These are phyloP conservation scores for Meiosimyza platycephala DNA, from an alignment of 2,888 invertebrate species.

Conservation along the genomic window DNA sequence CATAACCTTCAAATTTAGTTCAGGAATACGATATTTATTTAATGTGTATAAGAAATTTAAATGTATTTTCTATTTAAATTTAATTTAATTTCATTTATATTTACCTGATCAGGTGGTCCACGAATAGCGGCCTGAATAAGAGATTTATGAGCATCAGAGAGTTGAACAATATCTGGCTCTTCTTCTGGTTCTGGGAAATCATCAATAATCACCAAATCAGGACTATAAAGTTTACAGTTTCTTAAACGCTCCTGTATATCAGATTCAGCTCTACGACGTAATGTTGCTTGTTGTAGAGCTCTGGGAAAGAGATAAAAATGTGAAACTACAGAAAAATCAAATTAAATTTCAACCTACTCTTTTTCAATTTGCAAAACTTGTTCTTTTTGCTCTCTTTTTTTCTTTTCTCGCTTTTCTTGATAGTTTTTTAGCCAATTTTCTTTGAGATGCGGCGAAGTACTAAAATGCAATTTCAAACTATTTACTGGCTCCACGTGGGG, in stretches of 20 bases:
- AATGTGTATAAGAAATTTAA: too few relatives aligned
- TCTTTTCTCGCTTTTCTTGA: conserved; percentile 67
- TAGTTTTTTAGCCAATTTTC: conserved; percentile 71
- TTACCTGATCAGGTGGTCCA: conserved; percentile 72
- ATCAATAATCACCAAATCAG: conserved; percentile 68
- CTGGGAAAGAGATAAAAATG: conserved; percentile 42
- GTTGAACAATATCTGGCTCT: conserved; percentile 70
- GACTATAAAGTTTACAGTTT: conserved; percentile 55
- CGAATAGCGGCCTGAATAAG: conserved; percentile 72
- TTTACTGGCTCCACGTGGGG: conserved; percentile 68
- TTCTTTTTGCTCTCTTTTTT: conserved; percentile 65
- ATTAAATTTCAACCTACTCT: conserved; percentile 60
- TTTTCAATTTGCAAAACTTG: conserved; percentile 69
- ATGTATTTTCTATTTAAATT: too few relatives aligned
- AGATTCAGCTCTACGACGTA: conserved; percentile 68
- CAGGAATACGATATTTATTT: too few relatives aligned
- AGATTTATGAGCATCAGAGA: conserved; percentile 76
- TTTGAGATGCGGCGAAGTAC: conserved; percentile 69
- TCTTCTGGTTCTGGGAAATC: conserved; percentile 68
- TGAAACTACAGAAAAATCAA: background rate
- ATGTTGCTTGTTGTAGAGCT: conserved; percentile 50
- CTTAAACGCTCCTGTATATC: conserved; percentile 68
- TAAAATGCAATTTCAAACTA: conserved; percentile 71
- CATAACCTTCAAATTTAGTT: too few relatives aligned
- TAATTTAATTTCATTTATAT: too few relatives aligned